Conservation (phyloP, 2,113 vertebrate genomes). For the Equus quagga region DNA sequence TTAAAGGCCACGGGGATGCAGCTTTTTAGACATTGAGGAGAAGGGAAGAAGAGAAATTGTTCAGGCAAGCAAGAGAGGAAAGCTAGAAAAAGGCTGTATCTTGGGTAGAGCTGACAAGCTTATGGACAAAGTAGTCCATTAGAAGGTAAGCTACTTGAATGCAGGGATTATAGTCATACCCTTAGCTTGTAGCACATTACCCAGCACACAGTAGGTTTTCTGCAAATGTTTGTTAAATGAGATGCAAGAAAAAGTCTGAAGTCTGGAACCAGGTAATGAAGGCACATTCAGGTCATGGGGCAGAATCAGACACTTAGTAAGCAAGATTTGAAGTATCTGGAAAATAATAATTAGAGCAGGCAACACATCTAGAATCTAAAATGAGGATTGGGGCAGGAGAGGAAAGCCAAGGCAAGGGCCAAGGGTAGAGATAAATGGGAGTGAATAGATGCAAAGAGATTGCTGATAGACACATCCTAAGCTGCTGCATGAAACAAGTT, state of each 20-base stretch:
- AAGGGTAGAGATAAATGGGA: neutral
- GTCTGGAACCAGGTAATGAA: neutral
- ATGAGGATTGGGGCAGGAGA: neutral
- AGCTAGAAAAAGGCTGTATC: neutral
- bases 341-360: neutral
- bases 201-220: neutral
- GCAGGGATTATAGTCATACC: neutral
- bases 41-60: neutral
- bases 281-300: neutral
- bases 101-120: neutral
- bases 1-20: neutral
- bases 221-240: neutral
- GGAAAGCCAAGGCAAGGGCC: neutral
- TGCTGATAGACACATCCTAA: neutral
- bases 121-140: neutral
- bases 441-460: neutral
- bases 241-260: neutral
- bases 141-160: neutral
- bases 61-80: neutral
- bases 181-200: neutral
- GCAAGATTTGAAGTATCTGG: neutral
- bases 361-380: neutral
- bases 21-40: neutral
- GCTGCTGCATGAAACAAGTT: neutral
- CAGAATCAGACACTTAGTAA: neutral